Evolutionary conservation across 1,140 invertebrate genomes (phyloP).

Genomic region (Monochamus saltuarius): DNA sequence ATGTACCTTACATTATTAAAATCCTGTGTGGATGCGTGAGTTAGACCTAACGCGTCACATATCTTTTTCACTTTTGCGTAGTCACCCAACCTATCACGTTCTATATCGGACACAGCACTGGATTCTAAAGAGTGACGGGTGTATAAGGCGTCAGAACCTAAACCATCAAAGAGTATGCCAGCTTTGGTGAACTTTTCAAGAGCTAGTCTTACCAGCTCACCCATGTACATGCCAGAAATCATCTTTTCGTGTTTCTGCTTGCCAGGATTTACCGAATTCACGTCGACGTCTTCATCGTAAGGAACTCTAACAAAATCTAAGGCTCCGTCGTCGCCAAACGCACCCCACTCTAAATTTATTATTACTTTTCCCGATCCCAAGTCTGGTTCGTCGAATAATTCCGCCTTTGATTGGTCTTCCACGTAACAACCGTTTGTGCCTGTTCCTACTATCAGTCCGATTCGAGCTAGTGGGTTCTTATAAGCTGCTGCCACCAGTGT

Average conservation of each 20-base stretch:
- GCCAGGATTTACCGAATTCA: constrained; percentile 70
- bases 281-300: constrained; percentile 84
- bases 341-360: constrained; percentile 97
- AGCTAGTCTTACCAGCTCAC: constrained; percentile 76
- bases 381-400: constrained; percentile 53
- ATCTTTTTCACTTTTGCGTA: constrained; percentile 82
- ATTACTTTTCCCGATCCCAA: constrained; percentile 76
- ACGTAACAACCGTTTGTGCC: constrained; percentile 98
- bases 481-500: constrained; percentile 99
- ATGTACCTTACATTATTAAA: constrained; percentile 63
- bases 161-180: constrained; percentile 74
- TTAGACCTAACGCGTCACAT: constrained; percentile 55
- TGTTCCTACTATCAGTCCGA: constrained; percentile 59
- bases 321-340: constrained; percentile 88
- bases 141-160: constrained; percentile 65
- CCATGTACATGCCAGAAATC: constrained; percentile 92
- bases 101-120: constrained; percentile 96
- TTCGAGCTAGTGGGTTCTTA: constrained; percentile 71
- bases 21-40: constrained; percentile 68
- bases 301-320: constrained; percentile 86
- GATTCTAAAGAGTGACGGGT: constrained; percentile 74
- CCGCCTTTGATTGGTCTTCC: constrained; percentile 74
- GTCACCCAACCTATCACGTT: constrained; percentile 78
- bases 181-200: constrained; percentile 74
- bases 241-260: constrained; percentile 90